Percentiles rank a stretch among this genome's conserved stretches.
Conservation (phyloP, 23 tunicate species). For the Ascidia mentula region DNA sequence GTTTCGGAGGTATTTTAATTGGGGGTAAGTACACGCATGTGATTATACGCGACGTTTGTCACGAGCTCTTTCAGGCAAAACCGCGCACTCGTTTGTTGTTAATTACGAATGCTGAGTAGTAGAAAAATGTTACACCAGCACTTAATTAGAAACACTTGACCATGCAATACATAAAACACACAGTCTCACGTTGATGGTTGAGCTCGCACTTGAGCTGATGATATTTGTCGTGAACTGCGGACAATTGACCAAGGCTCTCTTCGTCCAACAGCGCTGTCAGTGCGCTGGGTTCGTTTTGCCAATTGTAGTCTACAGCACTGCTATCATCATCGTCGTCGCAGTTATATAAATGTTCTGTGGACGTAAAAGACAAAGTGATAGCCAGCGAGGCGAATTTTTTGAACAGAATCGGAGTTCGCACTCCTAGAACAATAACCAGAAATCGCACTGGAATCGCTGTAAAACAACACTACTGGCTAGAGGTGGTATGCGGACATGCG, state of each 20-base stretch:
- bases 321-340: conserved; percentile 6
- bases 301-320: conserved; percentile 14
- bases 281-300: conserved; percentile 32
- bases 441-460: too few relatives aligned
- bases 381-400: background rate
- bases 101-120: too few relatives aligned
- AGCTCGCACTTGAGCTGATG: conserved; percentile 74
- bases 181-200: conserved; percentile 67
- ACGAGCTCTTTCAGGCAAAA: too few relatives aligned
- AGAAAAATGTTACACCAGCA: background rate
- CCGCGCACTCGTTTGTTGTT: too few relatives aligned
- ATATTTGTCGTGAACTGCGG: conserved; percentile 80
- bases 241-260: conserved; percentile 69
- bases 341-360: conserved; percentile 9
- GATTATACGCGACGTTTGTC: too few relatives aligned
- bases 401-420: too few relatives aligned
- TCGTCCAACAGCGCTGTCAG: conserved; percentile 47
- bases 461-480: too few relatives aligned
- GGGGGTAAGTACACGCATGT: background rate
- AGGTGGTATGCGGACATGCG: too few relatives aligned
- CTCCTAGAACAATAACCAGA: too few relatives aligned
- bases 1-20: background rate
- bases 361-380: background rate
- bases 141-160: background rate
- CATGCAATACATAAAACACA: background rate